A percentile compares a stretch with the other conserved stretches of the same genome.
phyloP scores from a whole-genome alignment of 2,888 invertebrate genomes.

The Oscheius sp. region DNA sequence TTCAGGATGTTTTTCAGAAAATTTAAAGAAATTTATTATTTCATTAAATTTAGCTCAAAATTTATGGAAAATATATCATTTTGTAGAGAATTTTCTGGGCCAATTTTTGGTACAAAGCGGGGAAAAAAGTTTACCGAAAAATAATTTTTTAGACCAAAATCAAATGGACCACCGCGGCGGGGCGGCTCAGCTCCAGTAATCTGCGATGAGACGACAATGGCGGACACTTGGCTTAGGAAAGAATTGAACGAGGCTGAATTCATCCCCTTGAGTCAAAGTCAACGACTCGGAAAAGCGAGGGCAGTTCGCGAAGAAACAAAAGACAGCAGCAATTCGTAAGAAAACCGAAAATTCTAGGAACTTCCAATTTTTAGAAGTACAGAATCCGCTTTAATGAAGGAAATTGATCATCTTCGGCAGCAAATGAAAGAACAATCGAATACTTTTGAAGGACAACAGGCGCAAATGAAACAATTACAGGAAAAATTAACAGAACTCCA shows the following conservation, averaged over 20 bases:
- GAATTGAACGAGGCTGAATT: slow-evolving; percentile 56
- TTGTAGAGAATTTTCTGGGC: no score
- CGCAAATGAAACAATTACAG: slow-evolving; percentile 64
- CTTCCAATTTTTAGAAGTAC: slow-evolving; percentile 6
- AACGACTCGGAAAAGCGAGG: neutral
- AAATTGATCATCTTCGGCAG: slow-evolving; percentile 60
- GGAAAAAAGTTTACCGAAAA: neutral
- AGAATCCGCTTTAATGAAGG: slow-evolving; percentile 43
- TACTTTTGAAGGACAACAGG: slow-evolving; percentile 64
- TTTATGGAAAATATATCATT: no score
- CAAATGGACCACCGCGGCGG: neutral
- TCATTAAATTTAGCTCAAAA: no score
- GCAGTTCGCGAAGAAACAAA: neutral
- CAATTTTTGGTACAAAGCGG: no score
- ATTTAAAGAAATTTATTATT: no score
- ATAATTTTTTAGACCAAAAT: neutral
- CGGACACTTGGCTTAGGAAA: slow-evolving; percentile 54
- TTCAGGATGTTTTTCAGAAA: no score
- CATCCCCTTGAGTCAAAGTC: slow-evolving; percentile 48
- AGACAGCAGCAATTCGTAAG: slow-evolving; percentile 17
- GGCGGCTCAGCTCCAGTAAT: slow-evolving; percentile 39
- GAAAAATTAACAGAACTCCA: slow-evolving; percentile 53
- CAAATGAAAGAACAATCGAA: slow-evolving; percentile 63
- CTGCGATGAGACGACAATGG: slow-evolving; percentile 42
- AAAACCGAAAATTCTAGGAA: neutral